Evolutionary conservation across 2,797 vertebrate species (phyloP), one percentile per base, ranked within the genome.

Genomic region (Acrocephalus scirpaceus): DNA sequence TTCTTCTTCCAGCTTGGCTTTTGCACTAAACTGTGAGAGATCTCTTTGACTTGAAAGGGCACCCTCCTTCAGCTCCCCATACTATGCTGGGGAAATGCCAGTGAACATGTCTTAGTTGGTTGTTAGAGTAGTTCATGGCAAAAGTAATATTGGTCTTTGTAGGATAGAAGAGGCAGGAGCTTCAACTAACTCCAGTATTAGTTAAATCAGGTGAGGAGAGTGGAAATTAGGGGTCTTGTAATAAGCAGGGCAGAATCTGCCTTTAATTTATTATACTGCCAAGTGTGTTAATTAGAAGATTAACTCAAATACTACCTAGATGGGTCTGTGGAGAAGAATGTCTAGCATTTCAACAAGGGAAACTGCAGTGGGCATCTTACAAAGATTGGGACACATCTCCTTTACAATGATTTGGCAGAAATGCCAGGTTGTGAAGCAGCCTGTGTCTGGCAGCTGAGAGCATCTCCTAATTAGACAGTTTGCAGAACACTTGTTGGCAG

Each of bases 281-380:
- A 89, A 79, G 62, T 89, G 91, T 94, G 95, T 96, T 97, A 96
- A 96, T 97, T 95, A 95, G 80, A 85, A 96, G 72, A 92, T 88
- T 81, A 90, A 82, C 69, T 95, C 67, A 92, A 92, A 92, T 88
- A 30, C 70, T 67, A 76, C 82, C 79, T 95, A 58, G 85, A 93
- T 92, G 65, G 25, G 13, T 81, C 75, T 87, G 47, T 77, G 64
- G 61, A 93, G 84, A 82, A 71, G 38, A 92, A 45, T 50, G 62
- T 81, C 45, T 76, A 89, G 69, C 76, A 80, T 81, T 94, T 95
- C 76, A 94, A 51, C 48, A 62, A 83, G 92, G 60, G 60, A 87
- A 91, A 40, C 69, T 69, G 67, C 57, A 90, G 70, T 36, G 72
- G 77, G 38, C 51, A 64, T 92, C 69, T 90, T 88, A 73, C 20